These are phyloP conservation scores for Gymnosoma rotundatum DNA, from an alignment of 2,888 invertebrate genomes.

Conservation along the genomic window DNA sequence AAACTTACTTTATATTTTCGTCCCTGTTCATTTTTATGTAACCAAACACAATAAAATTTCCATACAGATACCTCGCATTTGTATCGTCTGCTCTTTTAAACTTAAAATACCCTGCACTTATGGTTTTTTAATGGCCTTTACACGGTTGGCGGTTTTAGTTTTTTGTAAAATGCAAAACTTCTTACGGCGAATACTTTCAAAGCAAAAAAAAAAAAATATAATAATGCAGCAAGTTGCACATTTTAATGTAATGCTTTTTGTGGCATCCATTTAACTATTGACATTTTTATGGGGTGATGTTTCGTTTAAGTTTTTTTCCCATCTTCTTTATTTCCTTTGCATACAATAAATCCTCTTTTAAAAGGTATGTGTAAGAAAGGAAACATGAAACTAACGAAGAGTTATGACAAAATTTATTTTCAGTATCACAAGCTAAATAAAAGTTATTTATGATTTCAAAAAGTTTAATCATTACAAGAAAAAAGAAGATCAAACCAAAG, in stretches of 20 bases:
- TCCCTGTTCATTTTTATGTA: too few relatives aligned
- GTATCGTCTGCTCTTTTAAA: background rate
- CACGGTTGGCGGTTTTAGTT: conserved; percentile 68
- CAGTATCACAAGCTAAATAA: conserved; percentile 6
- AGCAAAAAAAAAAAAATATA: conserved; percentile 1
- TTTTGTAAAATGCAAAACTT: conserved; percentile 31
- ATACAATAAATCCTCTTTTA: conserved; percentile 18
- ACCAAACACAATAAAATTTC: background rate
- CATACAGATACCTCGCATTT: conserved; percentile 3
- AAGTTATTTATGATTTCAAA: conserved; percentile 44
- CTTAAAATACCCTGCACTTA: conserved; percentile 51
- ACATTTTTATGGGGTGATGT: conserved; percentile 71
- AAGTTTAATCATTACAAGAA: background rate
- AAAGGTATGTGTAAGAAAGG: conserved; percentile 7
- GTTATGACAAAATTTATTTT: conserved; percentile 31
- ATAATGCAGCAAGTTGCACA: conserved; percentile 59
- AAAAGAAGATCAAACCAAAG: background rate
- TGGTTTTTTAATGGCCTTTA: conserved; percentile 69
- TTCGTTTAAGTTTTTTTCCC: conserved; percentile 41
- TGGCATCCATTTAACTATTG: conserved; percentile 67
- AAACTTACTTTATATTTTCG: too few relatives aligned
- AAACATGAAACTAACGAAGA: conserved; percentile 51
- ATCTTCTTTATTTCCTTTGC: background rate
- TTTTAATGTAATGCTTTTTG: conserved; percentile 53
- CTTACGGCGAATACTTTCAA: background rate